phyloP scores from a whole-genome alignment of 2,113 vertebrate genomes.

The Gasterosteus nipponicus region DNA sequence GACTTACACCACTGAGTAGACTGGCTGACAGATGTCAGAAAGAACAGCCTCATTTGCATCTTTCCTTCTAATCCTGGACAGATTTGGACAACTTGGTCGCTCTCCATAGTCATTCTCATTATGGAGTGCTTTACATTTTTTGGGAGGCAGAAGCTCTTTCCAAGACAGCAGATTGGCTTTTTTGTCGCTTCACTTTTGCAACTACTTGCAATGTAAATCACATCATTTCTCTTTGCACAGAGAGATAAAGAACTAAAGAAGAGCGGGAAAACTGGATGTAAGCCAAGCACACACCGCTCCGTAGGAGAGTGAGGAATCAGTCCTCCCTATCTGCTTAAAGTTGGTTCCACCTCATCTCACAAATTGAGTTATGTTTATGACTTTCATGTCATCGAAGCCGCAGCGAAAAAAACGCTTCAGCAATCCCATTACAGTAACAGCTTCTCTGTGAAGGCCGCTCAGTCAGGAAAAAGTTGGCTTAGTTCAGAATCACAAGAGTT shows the following conservation, averaged over 20 bases:
- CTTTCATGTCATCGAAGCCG: slow-evolving; percentile 1
- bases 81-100: not conserved
- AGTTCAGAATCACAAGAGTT: not conserved
- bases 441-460: slow-evolving; percentile 8
- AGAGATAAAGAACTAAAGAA: slow-evolving; percentile 26
- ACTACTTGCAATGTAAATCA: slow-evolving; percentile 50
- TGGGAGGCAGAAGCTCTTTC: slow-evolving; percentile 17
- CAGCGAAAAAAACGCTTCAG: not conserved
- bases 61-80: not conserved
- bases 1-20: not conserved
- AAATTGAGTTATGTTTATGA: not conserved
- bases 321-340: slow-evolving; percentile 14
- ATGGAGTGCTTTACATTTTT: slow-evolving; percentile 21
- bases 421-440: slow-evolving; percentile 9
- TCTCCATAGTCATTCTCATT: not conserved
- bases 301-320: slow-evolving; percentile 9
- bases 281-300: slow-evolving; percentile 26
- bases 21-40: not conserved
- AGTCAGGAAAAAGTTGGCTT: slow-evolving; percentile 15
- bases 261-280: slow-evolving; percentile 21
- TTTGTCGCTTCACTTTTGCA: slow-evolving; percentile 32
- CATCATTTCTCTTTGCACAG: slow-evolving; percentile 35
- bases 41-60: not conserved
- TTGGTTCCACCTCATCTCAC: not conserved
- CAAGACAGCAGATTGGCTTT: slow-evolving; percentile 26